phyloP scores from a whole-genome alignment of 2,113 vertebrate genomes.

The Phyllopteryx taeniolatus region DNA sequence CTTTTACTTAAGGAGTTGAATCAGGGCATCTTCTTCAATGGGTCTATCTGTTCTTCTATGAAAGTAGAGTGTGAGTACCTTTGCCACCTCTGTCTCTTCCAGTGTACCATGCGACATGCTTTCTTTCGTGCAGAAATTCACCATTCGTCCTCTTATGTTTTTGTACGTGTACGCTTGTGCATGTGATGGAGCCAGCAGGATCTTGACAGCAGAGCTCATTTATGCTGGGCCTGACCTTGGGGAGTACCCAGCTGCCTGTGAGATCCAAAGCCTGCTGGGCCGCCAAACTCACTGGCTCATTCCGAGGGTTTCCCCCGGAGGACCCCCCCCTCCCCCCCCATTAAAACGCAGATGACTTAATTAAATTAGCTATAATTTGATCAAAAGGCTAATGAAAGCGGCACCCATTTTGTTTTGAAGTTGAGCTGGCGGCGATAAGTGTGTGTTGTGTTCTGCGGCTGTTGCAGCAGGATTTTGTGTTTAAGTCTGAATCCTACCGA shows the following conservation, averaged over 20 bases:
- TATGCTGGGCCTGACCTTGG: constrained; percentile 64
- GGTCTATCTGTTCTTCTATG: no score
- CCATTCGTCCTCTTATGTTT: constrained; percentile 26
- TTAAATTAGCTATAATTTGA: constrained; percentile 69
- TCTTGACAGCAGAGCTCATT: constrained; percentile 67
- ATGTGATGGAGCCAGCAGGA: constrained; percentile 52
- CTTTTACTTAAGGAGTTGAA: no score
- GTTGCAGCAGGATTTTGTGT: constrained; percentile 25
- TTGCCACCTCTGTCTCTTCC: not conserved
- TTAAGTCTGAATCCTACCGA: constrained; percentile 25
- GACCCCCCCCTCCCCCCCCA: constrained; percentile 44
- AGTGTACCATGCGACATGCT: constrained; percentile 26
- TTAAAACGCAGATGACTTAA: constrained; percentile 70
- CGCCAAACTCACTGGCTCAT: constrained; percentile 62
- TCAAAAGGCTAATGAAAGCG: constrained; percentile 59
- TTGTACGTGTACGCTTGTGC: constrained; percentile 26
- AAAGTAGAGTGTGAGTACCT: not conserved
- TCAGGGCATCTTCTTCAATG: no score
- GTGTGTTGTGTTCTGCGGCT: constrained; percentile 21
- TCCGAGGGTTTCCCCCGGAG: constrained; percentile 61
- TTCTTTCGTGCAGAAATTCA: constrained; percentile 35
- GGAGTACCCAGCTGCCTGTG: constrained; percentile 69
- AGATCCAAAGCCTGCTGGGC: constrained; percentile 67
- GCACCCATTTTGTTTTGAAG: constrained; percentile 55
- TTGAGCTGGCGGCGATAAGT: constrained; percentile 34